Evolutionary conservation across 2,888 invertebrate species (phyloP).

Genomic region (Euclidia mi): DNA sequence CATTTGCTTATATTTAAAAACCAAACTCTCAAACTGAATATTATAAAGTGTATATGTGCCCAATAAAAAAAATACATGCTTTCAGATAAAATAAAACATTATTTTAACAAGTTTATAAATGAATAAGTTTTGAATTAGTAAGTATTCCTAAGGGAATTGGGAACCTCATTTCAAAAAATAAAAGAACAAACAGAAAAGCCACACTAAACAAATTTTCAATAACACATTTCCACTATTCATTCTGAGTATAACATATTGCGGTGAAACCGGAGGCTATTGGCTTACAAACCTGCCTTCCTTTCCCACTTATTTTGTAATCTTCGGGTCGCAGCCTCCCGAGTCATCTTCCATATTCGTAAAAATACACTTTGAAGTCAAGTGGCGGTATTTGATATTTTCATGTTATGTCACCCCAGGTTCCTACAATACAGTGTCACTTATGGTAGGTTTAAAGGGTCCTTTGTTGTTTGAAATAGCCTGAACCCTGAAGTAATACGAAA

Average conservation of each 20-base stretch:
- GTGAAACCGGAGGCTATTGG: slow-evolving; percentile 31
- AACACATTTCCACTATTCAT: too few relatives aligned
- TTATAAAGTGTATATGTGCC: too few relatives aligned
- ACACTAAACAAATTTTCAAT: too few relatives aligned
- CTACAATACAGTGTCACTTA: slow-evolving; percentile 50
- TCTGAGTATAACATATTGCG: slow-evolving; percentile 40
- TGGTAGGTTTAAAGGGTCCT: slow-evolving; percentile 44
- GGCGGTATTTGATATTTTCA: slow-evolving; percentile 58
- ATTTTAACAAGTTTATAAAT: too few relatives aligned
- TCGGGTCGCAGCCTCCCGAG: slow-evolving; percentile 53
- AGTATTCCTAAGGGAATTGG: too few relatives aligned
- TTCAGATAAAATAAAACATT: too few relatives aligned
- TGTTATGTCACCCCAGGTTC: slow-evolving; percentile 43
- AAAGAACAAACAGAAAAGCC: too few relatives aligned
- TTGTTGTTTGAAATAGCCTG: slow-evolving; percentile 33
- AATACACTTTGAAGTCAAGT: slow-evolving; percentile 64
- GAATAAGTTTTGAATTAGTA: too few relatives aligned
- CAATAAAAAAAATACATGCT: too few relatives aligned
- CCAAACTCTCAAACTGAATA: too few relatives aligned
- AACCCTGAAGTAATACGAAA: slow-evolving; percentile 8
- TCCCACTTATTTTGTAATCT: slow-evolving; percentile 60
- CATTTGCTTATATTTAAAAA: too few relatives aligned
- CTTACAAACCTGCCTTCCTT: slow-evolving; percentile 16
- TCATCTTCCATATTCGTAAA: slow-evolving; percentile 44
- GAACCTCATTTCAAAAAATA: too few relatives aligned